phyloP scores from a whole-genome alignment of 2,113 vertebrate species.

The Carollia perspicillata region DNA sequence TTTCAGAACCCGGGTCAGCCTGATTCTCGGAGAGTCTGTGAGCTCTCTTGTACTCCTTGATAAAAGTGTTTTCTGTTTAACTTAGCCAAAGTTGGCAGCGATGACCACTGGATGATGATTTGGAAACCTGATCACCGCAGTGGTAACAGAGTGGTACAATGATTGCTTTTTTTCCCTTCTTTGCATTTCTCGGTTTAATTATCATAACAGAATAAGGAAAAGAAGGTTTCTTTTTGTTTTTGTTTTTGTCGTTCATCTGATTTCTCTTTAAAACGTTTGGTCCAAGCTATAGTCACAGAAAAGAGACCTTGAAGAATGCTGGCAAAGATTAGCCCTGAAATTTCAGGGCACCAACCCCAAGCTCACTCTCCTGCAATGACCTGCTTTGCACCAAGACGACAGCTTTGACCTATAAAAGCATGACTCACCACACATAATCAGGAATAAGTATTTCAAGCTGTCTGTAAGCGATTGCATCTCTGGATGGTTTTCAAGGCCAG shows the following conservation, averaged over 20 bases:
- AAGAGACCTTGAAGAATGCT: not conserved
- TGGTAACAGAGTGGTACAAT: not conserved
- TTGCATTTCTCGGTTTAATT: not conserved
- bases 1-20: not conserved
- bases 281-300: not conserved
- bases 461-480: not conserved
- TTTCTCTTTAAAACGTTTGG: not conserved
- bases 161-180: not conserved
- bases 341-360: not conserved
- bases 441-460: not conserved
- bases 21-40: not conserved
- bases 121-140: not conserved
- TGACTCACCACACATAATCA: conserved; percentile 9
- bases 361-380: not conserved
- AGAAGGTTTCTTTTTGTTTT: not conserved
- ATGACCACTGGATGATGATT: too few species aligned
- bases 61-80: not conserved
- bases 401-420: not conserved
- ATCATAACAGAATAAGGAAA: not conserved
- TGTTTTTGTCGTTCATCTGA: not conserved
- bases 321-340: not conserved
- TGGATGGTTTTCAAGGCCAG: not conserved
- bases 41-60: not conserved
- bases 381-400: not conserved
- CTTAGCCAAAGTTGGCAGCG: not conserved